Conservation (phyloP, 2,113 vertebrate species). For the Pleuronectes platessa region DNA sequence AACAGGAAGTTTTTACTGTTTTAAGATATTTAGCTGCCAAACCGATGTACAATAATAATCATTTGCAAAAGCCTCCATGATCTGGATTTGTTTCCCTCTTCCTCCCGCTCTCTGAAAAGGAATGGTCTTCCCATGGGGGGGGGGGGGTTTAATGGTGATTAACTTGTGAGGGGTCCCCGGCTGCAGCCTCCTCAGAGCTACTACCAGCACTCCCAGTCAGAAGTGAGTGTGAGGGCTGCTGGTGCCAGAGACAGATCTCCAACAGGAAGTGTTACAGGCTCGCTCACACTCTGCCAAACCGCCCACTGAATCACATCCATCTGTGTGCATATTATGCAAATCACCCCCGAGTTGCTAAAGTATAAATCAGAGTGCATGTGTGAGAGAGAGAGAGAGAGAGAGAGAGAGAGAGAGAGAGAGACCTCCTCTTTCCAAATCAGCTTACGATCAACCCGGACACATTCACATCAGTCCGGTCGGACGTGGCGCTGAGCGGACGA, state of each 20-base stretch:
- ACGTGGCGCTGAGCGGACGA: neutral
- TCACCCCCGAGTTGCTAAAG: slow-evolving; percentile 30
- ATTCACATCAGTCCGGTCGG: slow-evolving; percentile 5
- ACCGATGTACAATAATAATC: neutral
- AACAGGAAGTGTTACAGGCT: slow-evolving; percentile 55
- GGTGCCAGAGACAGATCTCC: slow-evolving; percentile 49
- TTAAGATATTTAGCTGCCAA: neutral
- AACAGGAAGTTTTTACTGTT: neutral
- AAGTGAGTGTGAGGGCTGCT: slow-evolving; percentile 28
- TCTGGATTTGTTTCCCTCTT: neutral
- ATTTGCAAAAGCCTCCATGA: neutral
- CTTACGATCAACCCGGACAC: slow-evolving; percentile 14
- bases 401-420: slow-evolving; percentile 12
- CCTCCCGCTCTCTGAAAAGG: neutral
- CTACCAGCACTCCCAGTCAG: slow-evolving; percentile 19
- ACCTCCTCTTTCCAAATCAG: slow-evolving; percentile 4
- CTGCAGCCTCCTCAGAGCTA: neutral
- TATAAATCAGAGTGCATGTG: slow-evolving; percentile 41
- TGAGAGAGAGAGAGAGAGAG: slow-evolving; percentile 21
- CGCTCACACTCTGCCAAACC: slow-evolving; percentile 56
- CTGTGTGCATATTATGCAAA: slow-evolving; percentile 73
- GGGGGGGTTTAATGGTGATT: slow-evolving; percentile 10
- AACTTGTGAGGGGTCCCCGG: neutral
- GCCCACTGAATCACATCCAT: slow-evolving; percentile 52
- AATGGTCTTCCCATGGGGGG: neutral